Evolutionary conservation across 2,888 invertebrate species (phyloP).

Genomic region (Rhorus exstirpatorius): DNA sequence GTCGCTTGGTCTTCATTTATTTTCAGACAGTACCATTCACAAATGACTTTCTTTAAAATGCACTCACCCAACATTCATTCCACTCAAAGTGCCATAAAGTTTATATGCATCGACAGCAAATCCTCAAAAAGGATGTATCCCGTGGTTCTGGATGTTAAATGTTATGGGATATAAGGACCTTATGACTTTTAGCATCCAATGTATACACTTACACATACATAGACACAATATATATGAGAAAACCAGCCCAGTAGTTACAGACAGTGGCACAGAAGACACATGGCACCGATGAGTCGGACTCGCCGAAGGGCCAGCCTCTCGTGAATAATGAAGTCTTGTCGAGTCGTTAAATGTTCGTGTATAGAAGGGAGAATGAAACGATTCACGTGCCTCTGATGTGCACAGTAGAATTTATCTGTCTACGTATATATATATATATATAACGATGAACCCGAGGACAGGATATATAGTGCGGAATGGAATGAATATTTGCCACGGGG

Average conservation of each 20-base stretch:
- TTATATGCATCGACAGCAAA: background rate
- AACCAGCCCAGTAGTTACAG: slow-evolving; percentile 13
- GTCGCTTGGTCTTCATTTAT: background rate
- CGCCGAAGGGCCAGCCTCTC: slow-evolving; percentile 13
- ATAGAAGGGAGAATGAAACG: slow-evolving; percentile 42
- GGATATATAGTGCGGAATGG: slow-evolving; percentile 23
- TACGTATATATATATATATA: background rate
- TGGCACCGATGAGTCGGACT: slow-evolving; percentile 18
- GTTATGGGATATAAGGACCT: background rate
- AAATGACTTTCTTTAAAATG: background rate
- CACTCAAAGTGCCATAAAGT: background rate
- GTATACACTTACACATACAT: background rate
- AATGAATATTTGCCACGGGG: slow-evolving; percentile 38
- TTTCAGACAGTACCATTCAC: background rate
- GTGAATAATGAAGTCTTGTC: slow-evolving; percentile 66
- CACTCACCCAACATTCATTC: background rate
- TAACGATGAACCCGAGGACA: background rate
- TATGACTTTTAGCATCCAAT: background rate
- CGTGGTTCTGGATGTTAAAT: background rate
- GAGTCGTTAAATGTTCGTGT: slow-evolving; percentile 55
- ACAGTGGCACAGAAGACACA: background rate
- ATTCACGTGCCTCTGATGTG: slow-evolving; percentile 17
- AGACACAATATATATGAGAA: background rate
- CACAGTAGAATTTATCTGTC: background rate
- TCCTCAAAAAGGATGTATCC: background rate